Evolutionary conservation across 2,888 invertebrate genomes (phyloP), one percentile per base, ranked within the genome.

Genomic region (Leptinotarsa juncta): DNA sequence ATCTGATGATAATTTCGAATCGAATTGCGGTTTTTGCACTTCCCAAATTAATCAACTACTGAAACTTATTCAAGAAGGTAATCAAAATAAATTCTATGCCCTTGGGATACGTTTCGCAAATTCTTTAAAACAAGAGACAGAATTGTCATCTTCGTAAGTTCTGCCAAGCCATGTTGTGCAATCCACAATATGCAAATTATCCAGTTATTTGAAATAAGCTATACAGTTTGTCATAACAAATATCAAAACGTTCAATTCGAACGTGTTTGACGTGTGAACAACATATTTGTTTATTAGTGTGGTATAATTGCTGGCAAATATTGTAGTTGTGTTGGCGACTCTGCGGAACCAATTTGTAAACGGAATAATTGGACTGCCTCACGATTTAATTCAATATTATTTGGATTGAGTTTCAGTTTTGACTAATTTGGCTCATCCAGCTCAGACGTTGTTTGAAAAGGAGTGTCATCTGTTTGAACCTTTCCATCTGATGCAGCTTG

Each of bases 251-350:
- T 42, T 62, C 32, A 62, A 62, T 62, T 3, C 32, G 62, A 62
- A n/a, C 42, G 42, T 62, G 32, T 62, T 62, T 62, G 62, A 62
- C 62, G 32, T 62, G 32, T 62, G 62, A 32, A 62, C 62, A 42
- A 62, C 62, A 62, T 62, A 62, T 62, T 62, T 62, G 62, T 62
- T n/a, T 62, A 62, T 62, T 62, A 32, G 42, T 32, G 62, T 32
- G 42, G 18, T 42, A 42, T 62, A 62, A 32, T 62, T 62, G 62
- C 62, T 62, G 62, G 62, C 62, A 62, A 62, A 62, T 62, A 62
- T 62, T 62, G 32, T 32, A 62, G 42, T 62, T 62, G 16, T 62
- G 62, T 62, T 62, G 62, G 62, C 62, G 62, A 2, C 62, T 62
- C 12, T 14, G 42, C 42, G 26, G 18, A n/a, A 42, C n/a, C n/a